Percentiles rank a stretch among this genome's conserved stretches.
Evolutionary conservation across 1,140 invertebrate genomes (phyloP).

Genomic region (Cydia fagiglandana): DNA sequence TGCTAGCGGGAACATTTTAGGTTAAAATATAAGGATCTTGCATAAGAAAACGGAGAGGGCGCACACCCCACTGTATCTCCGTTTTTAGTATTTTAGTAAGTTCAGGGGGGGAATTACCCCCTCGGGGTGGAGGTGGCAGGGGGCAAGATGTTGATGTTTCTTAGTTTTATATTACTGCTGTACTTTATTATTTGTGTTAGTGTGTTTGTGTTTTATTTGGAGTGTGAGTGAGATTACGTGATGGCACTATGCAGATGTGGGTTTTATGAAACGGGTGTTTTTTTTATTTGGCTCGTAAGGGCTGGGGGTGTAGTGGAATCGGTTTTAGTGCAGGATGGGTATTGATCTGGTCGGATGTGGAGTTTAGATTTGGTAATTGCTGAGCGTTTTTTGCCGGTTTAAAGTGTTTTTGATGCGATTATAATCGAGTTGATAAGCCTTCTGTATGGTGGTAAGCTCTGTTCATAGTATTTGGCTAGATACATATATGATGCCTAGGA

Average conservation of each 20-base stretch:
- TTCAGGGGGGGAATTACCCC: constrained; percentile 72
- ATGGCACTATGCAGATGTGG: constrained; percentile 65
- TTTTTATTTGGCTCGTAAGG: constrained; percentile 10
- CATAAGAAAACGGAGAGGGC: constrained; percentile 72
- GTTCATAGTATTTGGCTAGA: too few relatives aligned
- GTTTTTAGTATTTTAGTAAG: constrained; percentile 79
- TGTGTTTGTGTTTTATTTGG: constrained; percentile 49
- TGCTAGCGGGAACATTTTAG: constrained; percentile 65
- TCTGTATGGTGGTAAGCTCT: too few relatives aligned
- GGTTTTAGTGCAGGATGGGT: constrained; percentile 25
- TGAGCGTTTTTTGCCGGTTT: neutral
- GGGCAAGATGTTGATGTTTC: constrained; percentile 77
- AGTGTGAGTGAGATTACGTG: constrained; percentile 53
- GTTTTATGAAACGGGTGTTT: constrained; percentile 34
- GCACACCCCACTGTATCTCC: constrained; percentile 66
- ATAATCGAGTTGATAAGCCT: too few relatives aligned
- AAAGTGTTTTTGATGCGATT: neutral
- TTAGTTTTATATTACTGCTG: constrained; percentile 78
- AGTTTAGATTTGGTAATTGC: constrained; percentile 21
- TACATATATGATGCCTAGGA: too few relatives aligned
- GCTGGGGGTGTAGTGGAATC: constrained; percentile 22
- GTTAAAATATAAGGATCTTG: constrained; percentile 78
- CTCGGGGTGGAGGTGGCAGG: constrained; percentile 42
- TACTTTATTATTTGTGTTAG: constrained; percentile 77
- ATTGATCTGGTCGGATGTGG: constrained; percentile 18